phyloP scores from a whole-genome alignment of 2,797 vertebrate species.

The Mallotus villosus region DNA sequence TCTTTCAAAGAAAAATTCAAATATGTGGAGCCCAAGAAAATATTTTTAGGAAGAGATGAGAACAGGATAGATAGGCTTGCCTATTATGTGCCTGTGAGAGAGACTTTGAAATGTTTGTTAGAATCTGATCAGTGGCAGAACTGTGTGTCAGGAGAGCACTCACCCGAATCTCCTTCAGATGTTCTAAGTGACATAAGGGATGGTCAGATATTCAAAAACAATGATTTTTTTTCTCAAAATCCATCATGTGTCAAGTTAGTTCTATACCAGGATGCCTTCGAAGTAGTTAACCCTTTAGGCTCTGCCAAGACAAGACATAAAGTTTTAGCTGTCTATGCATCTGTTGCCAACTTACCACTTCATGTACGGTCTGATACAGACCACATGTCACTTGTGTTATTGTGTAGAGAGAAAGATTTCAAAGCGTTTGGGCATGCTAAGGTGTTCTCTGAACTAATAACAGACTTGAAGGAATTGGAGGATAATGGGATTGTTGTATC shows the following conservation, averaged over 20 bases:
- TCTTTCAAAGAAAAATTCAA: slow-evolving; percentile 40
- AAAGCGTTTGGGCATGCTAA: slow-evolving; percentile 32
- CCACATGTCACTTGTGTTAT: slow-evolving; percentile 19
- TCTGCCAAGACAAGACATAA: slow-evolving; percentile 31
- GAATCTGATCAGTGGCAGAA: slow-evolving; percentile 27
- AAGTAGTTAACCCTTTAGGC: slow-evolving; percentile 19
- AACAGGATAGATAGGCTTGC: slow-evolving; percentile 29
- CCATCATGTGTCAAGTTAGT: slow-evolving; percentile 28
- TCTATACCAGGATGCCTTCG: slow-evolving; percentile 36
- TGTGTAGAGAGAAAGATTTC: slow-evolving; percentile 34
- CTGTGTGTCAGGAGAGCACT: slow-evolving; percentile 12
- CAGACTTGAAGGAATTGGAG: slow-evolving; percentile 33
- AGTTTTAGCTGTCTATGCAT: slow-evolving; percentile 28
- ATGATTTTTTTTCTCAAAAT: slow-evolving; percentile 32
- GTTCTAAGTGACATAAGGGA: slow-evolving; percentile 28
- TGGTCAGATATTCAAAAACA: slow-evolving; percentile 32
- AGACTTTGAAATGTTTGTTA: slow-evolving; percentile 6
- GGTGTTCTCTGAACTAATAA: slow-evolving; percentile 32
- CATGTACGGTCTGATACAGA: slow-evolving; percentile 15
- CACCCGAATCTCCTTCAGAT: slow-evolving; percentile 4
- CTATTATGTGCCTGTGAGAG: slow-evolving; percentile 27
- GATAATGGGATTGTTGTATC: slow-evolving; percentile 16
- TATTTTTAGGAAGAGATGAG: slow-evolving; percentile 30
- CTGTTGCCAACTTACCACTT: slow-evolving; percentile 23
- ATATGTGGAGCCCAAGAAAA: slow-evolving; percentile 21